phyloP scores from a whole-genome alignment of 92 coral and sea anemone genomes.

The Siderastrea radians region DNA sequence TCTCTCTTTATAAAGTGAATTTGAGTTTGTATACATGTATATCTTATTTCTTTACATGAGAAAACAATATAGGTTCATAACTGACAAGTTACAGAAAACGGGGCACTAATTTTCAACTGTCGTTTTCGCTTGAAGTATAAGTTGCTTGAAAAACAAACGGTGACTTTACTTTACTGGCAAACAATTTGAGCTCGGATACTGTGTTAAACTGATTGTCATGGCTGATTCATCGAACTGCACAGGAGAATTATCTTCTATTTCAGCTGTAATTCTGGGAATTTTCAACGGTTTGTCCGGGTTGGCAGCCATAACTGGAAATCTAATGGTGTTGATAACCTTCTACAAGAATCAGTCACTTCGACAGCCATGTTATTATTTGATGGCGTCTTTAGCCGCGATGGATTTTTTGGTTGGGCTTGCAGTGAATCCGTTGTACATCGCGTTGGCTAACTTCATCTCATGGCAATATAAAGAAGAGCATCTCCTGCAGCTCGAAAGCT shows the following conservation, averaged over 20 bases:
- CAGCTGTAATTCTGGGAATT: conserved; percentile 31
- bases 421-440: conserved; percentile 69
- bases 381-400: conserved; percentile 76
- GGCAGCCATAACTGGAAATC: conserved; percentile 55
- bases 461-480: conserved; percentile 60
- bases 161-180: background rate
- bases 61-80: too few relatives aligned
- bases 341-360: conserved; percentile 38
- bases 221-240: conserved; percentile 20
- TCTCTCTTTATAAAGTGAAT: too few relatives aligned
- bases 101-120: too few relatives aligned
- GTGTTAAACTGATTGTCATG: background rate
- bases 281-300: conserved; percentile 33
- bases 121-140: background rate
- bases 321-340: conserved; percentile 40
- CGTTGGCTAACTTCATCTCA: conserved; percentile 31
- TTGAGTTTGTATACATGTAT: too few relatives aligned
- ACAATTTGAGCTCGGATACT: background rate
- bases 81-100: too few relatives aligned
- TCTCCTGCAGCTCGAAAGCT: conserved; percentile 62
- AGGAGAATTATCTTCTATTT: conserved; percentile 36
- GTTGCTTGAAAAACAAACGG: background rate
- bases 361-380: conserved; percentile 47
- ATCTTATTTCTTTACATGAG: too few relatives aligned
- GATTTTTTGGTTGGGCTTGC: conserved; percentile 75